Percentiles rank a stretch among this genome's conserved stretches.
These are phyloP conservation scores for Allophyes oxyacanthae DNA, from an alignment of 2,888 invertebrate species.

Conservation along the genomic window DNA sequence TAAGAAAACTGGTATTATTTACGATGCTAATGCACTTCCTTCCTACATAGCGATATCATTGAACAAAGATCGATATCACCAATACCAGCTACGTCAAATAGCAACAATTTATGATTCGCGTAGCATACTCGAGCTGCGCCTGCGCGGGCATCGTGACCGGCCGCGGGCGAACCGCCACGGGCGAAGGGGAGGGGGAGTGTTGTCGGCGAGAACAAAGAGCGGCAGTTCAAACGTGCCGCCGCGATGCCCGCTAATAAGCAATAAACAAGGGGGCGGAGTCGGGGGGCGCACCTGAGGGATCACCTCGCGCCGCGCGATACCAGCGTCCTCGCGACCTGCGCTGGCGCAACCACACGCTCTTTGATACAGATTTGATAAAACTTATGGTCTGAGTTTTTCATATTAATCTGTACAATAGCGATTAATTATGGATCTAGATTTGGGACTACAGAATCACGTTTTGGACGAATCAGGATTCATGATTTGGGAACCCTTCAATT, in stretches of 20 bases:
- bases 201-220: conserved; percentile 87
- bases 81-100: conserved; percentile 85
- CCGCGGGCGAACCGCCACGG: conserved; percentile 55
- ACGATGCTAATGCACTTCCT: conserved; percentile 77
- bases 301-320: conserved; percentile 77
- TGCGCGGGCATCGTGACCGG: conserved; percentile 83
- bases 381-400: conserved; percentile 29
- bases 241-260: conserved; percentile 87
- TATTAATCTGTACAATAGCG: conserved; percentile 3
- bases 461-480: neutral
- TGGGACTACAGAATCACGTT: neutral
- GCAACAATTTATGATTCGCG: conserved; percentile 87
- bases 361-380: conserved; percentile 50
- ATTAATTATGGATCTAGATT: conserved; percentile 5
- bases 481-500: too few relatives aligned
- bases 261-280: conserved; percentile 89
- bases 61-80: conserved; percentile 84
- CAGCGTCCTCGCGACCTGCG: conserved; percentile 62
- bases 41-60: conserved; percentile 81
- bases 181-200: conserved; percentile 49
- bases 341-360: conserved; percentile 52
- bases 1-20: conserved; percentile 63
- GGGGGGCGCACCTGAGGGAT: conserved; percentile 86
- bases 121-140: conserved; percentile 77
- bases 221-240: conserved; percentile 87